Base-by-base conservation (phyloP, 2,797 vertebrate species). In the Gambelia wislizenii region DNA sequence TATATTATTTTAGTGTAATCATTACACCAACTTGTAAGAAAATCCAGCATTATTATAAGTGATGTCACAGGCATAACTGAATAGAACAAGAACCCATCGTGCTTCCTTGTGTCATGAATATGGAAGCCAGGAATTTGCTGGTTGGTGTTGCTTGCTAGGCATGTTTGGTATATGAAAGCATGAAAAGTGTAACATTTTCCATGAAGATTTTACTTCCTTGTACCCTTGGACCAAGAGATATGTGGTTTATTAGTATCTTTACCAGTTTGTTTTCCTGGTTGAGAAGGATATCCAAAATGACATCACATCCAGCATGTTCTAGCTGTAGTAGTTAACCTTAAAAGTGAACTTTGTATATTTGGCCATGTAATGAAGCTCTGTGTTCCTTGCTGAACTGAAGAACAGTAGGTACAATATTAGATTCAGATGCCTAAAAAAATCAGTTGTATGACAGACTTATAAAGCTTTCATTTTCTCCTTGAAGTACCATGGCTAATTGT, bases 401-500 rank as follows among this genome's bases (percentile, higher is more conserved):
- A 75, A 42, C 54, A 42, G 25, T 25, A 49, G 16, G 20, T 80
- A 30, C 25, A 54, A 6, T 36, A 59, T 44, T 47, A 59, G 20
- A 74, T 82, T 59, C 64, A 88, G 36, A 56, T 74, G n/a, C 74
- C n/a, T 12, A 42, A 42, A 1, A 94, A 93, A 84, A 92, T 72
- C 91, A 93, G 90, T 61, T 72, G 77, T 86, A 91, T 92, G 82
- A 84, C 85, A 90, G 77, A n/a, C 81, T 59, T 83, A 87, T 25
- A 72, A 77, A 91, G 52, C 20, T 12, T 91, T 89, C 47, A 70
- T 54, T 93, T 95, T 75, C 83, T 85, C 33, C 33, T 91, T 91
- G 80, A 92, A 74, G 88, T 86, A 64, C 93, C 54, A 75, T 76
- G 87, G 89, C 84, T 87, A 67, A 91, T 6, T 52, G 1, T 0